Evolutionary conservation across 2,888 invertebrate species (phyloP), one percentile per base, ranked within the genome.

Genomic region (Calliscelio sp.): DNA sequence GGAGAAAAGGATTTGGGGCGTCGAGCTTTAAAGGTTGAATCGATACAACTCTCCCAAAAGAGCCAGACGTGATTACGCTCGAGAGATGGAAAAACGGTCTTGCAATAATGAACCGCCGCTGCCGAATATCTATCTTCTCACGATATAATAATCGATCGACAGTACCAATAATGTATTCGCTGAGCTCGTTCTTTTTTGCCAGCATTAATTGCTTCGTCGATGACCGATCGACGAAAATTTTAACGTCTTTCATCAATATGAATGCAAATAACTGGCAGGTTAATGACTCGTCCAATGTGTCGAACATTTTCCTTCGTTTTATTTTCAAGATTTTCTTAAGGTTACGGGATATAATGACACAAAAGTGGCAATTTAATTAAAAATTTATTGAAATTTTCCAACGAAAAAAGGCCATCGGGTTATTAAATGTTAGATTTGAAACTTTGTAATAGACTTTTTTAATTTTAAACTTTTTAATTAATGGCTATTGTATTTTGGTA

Each of bases 71-170:
- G 84, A 84, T 84, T 84, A 84, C 71, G 84, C 41, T 25, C 32
- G 61, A 80, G 77, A 77, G 71, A 81, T 65, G 77, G 73, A 81
- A 81, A 81, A 84, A 81, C 66, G 77, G 61, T 74, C 75, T 80
- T 84, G 81, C 81, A 81, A 84, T 84, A 81, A 84, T 75, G 78
- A 84, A 84, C 77, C 55, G 55, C 55, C 46, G 66, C 66, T 81
- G 68, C 78, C 77, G 65, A 84, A 78, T 84, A 84, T 84, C 78
- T 57, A 81, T 68, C 81, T 84, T 84, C 77, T 84, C 71, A 24
- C 78, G 78, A 78, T 78, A 77, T 66, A 80, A 84, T 84, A 77
- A 84, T 81, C 78, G 81, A 84, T 84, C 84, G 73, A 41, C 73
- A 51, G 77, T 46, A 68, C 77, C 71, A 80, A 77, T 84, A 80